Percentiles rank a stretch among this genome's conserved stretches.
Evolutionary conservation across 1,140 invertebrate species (phyloP).

Genomic region (Elymnias hypermnestra): DNA sequence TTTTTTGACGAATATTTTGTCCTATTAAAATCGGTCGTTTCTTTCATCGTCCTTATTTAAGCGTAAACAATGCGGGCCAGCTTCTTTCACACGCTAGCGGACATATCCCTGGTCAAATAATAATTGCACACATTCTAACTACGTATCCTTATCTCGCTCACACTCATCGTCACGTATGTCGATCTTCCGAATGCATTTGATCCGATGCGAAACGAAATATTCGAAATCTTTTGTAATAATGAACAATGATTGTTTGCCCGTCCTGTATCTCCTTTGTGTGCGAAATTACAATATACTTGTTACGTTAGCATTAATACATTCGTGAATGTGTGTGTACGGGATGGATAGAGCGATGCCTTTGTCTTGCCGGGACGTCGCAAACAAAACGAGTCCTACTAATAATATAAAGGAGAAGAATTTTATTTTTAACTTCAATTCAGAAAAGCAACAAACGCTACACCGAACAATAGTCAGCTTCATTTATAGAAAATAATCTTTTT

Average conservation of each 20-base stretch:
- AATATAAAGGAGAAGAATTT: slow-evolving; percentile 73
- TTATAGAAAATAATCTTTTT: slow-evolving; percentile 75
- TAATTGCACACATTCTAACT: slow-evolving; percentile 60
- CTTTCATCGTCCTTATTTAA: slow-evolving; percentile 69
- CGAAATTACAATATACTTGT: slow-evolving; percentile 74
- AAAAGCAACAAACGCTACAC: slow-evolving; percentile 66
- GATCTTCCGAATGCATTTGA: slow-evolving; percentile 63
- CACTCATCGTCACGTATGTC: slow-evolving; percentile 51
- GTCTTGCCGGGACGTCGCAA: slow-evolving; percentile 71
- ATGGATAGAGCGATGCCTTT: slow-evolving; percentile 69
- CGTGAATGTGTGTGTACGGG: slow-evolving; percentile 61
- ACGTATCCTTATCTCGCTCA: slow-evolving; percentile 42
- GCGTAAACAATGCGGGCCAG: slow-evolving; percentile 69
- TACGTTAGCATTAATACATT: slow-evolving; percentile 61
- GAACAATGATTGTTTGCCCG: slow-evolving; percentile 74
- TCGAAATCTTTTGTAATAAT: slow-evolving; percentile 74
- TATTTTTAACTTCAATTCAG: slow-evolving; percentile 73
- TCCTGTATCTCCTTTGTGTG: slow-evolving; percentile 71
- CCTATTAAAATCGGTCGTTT: slow-evolving; percentile 43
- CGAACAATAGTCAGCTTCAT: slow-evolving; percentile 70
- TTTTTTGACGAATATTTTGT: slow-evolving; percentile 49
- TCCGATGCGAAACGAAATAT: slow-evolving; percentile 71
- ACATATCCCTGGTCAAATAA: slow-evolving; percentile 75
- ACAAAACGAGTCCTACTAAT: slow-evolving; percentile 71
- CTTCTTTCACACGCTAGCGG: slow-evolving; percentile 71